A percentile compares a stretch with the other conserved stretches of the same genome.
These are phyloP conservation scores for Psittacula cyanocephala DNA, from an alignment of 2,113 vertebrate genomes.

Conservation along the genomic window DNA sequence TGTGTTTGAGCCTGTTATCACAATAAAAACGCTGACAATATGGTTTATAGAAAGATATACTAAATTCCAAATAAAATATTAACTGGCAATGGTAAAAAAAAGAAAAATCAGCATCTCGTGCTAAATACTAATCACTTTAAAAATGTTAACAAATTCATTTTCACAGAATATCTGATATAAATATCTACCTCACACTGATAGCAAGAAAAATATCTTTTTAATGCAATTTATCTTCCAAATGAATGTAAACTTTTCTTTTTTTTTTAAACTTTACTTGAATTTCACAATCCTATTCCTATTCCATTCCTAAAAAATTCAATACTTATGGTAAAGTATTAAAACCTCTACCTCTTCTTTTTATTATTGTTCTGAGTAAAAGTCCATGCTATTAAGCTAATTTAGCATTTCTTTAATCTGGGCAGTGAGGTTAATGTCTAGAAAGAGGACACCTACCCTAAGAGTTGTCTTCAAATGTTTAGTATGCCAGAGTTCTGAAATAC, in stretches of 20 bases:
- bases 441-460: not conserved
- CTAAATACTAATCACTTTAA: not conserved
- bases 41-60: not conserved
- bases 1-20: not conserved
- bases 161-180: not conserved
- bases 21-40: not conserved
- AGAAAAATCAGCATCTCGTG: not conserved
- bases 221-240: not conserved
- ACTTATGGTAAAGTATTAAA: not conserved
- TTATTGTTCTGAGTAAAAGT: not conserved
- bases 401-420: not conserved
- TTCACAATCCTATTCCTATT: not conserved
- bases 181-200: not conserved
- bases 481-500: not conserved
- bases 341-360: not conserved
- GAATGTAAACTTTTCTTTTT: not conserved
- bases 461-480: not conserved
- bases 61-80: not conserved
- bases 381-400: not conserved
- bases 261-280: not conserved
- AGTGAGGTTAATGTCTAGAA: not conserved
- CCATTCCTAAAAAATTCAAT: not conserved
- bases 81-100: not conserved
- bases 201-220: not conserved
- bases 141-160: not conserved